Percentiles rank a stretch among this genome's conserved stretches.
These are phyloP conservation scores for Isurus oxyrinchus DNA, from an alignment of 2,113 vertebrate genomes.

Conservation along the genomic window DNA sequence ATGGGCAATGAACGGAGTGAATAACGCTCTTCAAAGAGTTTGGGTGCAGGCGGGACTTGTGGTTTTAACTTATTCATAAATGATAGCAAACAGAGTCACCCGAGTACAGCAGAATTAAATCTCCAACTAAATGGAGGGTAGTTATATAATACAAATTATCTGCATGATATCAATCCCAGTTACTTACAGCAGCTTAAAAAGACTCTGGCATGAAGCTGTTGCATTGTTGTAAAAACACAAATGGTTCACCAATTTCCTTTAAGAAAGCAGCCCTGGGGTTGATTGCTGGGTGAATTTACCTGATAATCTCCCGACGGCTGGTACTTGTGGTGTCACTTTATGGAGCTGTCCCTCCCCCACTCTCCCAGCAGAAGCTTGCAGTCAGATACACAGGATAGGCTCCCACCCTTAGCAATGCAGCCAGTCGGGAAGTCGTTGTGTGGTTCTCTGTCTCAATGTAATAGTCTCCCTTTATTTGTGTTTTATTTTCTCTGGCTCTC, in stretches of 20 bases:
- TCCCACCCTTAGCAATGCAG: too few species aligned
- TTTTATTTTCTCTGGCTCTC: neutral
- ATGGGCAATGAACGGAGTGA: neutral
- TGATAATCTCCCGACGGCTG: neutral
- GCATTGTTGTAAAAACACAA: too few species aligned
- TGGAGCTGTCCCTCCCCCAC: neutral
- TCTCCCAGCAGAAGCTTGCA: neutral
- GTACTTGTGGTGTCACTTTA: neutral
- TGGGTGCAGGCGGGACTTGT: too few species aligned
- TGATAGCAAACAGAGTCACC: neutral
- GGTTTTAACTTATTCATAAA: neutral
- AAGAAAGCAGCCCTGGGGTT: too few species aligned
- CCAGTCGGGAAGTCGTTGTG: neutral
- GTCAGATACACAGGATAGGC: neutral
- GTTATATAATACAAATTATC: too few species aligned
- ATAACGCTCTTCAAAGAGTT: too few species aligned
- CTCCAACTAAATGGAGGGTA: neutral
- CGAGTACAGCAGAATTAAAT: neutral
- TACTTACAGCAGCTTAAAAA: neutral
- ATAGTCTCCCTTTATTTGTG: neutral
- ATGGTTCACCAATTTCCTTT: too few species aligned
- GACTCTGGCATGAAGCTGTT: neutral
- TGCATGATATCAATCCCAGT: neutral
- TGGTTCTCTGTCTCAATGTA: neutral
- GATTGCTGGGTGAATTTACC: too few species aligned